Evolutionary conservation across 2,888 invertebrate species (phyloP), one percentile per base, ranked within the genome.

Genomic region (Calephelis perditalis): DNA sequence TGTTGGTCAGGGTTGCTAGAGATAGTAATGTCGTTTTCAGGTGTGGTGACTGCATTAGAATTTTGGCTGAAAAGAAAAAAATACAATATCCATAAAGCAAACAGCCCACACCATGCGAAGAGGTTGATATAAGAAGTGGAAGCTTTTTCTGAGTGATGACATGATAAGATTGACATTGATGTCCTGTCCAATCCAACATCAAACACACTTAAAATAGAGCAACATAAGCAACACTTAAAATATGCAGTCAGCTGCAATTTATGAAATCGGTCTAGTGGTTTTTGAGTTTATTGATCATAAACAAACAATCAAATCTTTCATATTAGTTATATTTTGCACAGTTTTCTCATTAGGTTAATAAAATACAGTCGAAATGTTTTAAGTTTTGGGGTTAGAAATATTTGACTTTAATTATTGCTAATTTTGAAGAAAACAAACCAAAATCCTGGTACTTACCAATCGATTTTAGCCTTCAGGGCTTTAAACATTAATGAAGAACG

Each of bases 271-370:
- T 56, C 56, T 56, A 56, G 40, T 56, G 11, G 56, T 56, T 35
- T 55, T 36, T 36, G 56, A 56, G 56, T 5, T 56, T 56, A 56
- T 40, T 45, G 7, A 9, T 45, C 11, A 43, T 5, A 56, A 56
- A 56, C 56, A 43, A 57, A 56, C 9, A 45, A 46, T 57, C 57
- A 57, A 11, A 57, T 57, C 15, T 46, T 46, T 46, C 46, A 5
- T 35, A 7, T 35, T 35, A 15, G 45, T 57, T 26, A 57, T 44
- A 57, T 45, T 45, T 57, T 45, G 26, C 57, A 46, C 57, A 35
- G 57, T 57, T 45, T 46, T 57, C 57, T 26, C 57, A 57, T 57
- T 57, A 57, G 57, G 57, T 57, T 57, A 57, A 57, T 57, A 57
- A 57, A 57, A 57, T 57, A 57, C 45, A 57, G 45, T 45, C 45